Evolutionary conservation across 2,888 invertebrate genomes (phyloP).

Genomic region (Thumatha senex): DNA sequence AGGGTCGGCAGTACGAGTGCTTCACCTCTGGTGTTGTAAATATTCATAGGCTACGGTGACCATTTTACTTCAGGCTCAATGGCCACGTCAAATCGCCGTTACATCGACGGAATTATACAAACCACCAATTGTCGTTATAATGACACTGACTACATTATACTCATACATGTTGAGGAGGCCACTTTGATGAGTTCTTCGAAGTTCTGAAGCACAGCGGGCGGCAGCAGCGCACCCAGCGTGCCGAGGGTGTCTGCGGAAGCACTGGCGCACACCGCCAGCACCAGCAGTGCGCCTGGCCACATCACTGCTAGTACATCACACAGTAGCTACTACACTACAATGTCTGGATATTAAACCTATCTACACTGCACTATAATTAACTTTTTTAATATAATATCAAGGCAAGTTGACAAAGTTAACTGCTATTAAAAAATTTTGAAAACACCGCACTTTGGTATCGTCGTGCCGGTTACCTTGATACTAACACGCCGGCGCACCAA

Average conservation of each 20-base stretch:
- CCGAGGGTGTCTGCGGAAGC: slow-evolving; percentile 36
- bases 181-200: slow-evolving; percentile 52
- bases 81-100: too few species aligned
- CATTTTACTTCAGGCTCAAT: too few species aligned
- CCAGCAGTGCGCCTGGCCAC: slow-evolving; percentile 9
- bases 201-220: slow-evolving; percentile 44
- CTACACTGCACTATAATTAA: too few species aligned
- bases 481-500: slow-evolving; percentile 22
- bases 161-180: slow-evolving; percentile 54
- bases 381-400: too few species aligned
- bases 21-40: too few species aligned
- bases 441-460: slow-evolving; percentile 10
- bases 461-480: slow-evolving; percentile 27
- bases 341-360: neutral
- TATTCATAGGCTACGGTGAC: too few species aligned
- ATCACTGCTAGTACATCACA: slow-evolving; percentile 9
- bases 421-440: neutral
- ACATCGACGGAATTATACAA: too few species aligned
- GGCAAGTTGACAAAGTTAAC: neutral
- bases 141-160: neutral
- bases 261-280: slow-evolving; percentile 10
- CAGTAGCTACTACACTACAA: neutral
- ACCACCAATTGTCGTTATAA: neutral
- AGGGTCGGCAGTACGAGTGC: too few species aligned
- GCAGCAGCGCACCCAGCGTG: slow-evolving; percentile 42